A percentile compares a stretch with the other conserved stretches of the same genome.
phyloP scores from a whole-genome alignment of 37 sponge, comb jelly and placozoan species.

The Hormiphora californensis region DNA sequence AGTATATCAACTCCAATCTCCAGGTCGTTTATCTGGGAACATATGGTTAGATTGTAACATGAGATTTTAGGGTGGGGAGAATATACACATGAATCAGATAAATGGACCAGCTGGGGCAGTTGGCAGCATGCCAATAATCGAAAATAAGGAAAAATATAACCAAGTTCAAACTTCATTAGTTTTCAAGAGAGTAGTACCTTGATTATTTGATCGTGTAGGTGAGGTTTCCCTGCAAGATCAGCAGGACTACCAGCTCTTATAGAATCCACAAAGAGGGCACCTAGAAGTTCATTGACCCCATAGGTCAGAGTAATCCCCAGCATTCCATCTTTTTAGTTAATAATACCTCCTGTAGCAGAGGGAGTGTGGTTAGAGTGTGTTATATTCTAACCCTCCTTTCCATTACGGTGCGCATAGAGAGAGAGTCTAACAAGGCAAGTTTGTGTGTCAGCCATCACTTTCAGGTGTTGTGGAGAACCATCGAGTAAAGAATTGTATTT shows the following conservation, averaged over 20 bases:
- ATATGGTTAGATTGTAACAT: too few relatives aligned
- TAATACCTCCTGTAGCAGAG: neutral
- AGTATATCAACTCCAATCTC: slow-evolving; percentile 23
- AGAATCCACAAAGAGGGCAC: slow-evolving; percentile 3
- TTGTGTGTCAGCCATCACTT: too few relatives aligned
- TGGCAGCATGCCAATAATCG: neutral
- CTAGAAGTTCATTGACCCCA: neutral
- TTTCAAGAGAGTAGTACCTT: too few relatives aligned
- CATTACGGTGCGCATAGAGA: too few relatives aligned
- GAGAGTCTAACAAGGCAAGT: too few relatives aligned
- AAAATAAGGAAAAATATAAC: neutral
- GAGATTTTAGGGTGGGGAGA: too few relatives aligned
- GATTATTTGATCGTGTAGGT: neutral
- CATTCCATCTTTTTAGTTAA: slow-evolving; percentile 23
- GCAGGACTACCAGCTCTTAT: slow-evolving; percentile 20
- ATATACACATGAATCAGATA: neutral
- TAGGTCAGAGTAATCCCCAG: slow-evolving; percentile 18
- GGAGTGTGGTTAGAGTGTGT: too few relatives aligned
- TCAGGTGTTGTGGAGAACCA: too few relatives aligned
- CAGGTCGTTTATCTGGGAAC: neutral
- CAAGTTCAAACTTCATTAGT: too few relatives aligned
- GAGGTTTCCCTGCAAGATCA: neutral
- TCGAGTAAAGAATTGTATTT: too few relatives aligned
- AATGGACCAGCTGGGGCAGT: neutral
- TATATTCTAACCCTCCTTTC: too few relatives aligned